Evolutionary conservation across 2,888 invertebrate species (phyloP).

Genomic region (Macroteleia sp.): DNA sequence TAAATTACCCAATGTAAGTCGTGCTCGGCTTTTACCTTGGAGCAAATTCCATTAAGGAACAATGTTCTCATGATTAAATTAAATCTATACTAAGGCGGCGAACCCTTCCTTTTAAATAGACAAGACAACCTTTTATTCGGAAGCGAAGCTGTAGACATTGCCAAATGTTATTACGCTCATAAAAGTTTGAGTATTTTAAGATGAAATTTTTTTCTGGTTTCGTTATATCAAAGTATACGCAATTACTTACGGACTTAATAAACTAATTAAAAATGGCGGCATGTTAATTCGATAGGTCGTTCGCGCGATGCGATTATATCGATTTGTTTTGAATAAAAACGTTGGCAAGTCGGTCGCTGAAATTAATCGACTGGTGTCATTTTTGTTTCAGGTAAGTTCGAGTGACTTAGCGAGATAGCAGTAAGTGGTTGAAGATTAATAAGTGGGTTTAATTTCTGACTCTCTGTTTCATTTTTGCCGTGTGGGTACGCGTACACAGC

Average conservation of each 20-base stretch:
- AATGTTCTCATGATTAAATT: slow-evolving; percentile 65
- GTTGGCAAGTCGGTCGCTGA: too few species aligned
- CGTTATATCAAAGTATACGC: too few species aligned
- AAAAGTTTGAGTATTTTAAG: slow-evolving; percentile 23
- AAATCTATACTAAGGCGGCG: slow-evolving; percentile 51
- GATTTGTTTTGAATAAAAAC: too few species aligned
- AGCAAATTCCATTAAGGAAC: slow-evolving; percentile 63
- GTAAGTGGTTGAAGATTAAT: slow-evolving; percentile 5
- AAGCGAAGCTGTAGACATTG: slow-evolving; percentile 28
- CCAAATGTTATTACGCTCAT: slow-evolving; percentile 39
- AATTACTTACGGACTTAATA: too few species aligned
- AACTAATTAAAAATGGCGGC: too few species aligned
- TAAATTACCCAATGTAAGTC: slow-evolving; percentile 63
- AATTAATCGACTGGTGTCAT: too few species aligned
- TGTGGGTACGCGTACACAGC: background rate
- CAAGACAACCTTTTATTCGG: slow-evolving; percentile 38
- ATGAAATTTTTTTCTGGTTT: background rate
- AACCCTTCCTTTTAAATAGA: slow-evolving; percentile 36
- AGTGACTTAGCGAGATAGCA: too few species aligned
- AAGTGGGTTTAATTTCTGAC: background rate
- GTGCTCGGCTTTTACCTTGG: slow-evolving; percentile 51
- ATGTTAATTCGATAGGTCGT: too few species aligned
- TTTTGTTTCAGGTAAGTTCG: slow-evolving; percentile 22
- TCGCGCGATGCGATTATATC: too few species aligned
- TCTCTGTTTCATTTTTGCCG: slow-evolving; percentile 1